Conservation (phyloP, 1,140 invertebrate genomes). For the Brachionus asplanchnoidis region DNA sequence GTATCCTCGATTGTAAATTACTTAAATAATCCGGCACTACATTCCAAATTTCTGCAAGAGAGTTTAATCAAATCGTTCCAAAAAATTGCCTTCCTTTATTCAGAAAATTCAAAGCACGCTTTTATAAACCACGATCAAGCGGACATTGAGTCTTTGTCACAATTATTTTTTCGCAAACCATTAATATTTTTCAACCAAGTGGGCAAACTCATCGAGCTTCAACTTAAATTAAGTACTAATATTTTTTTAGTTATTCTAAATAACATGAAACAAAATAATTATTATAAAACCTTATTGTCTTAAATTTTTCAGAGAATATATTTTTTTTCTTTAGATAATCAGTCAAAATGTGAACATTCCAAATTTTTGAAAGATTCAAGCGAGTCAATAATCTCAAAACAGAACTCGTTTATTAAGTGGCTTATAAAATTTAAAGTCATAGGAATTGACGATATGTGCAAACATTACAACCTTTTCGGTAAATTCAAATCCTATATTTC, state of each 20-base stretch:
- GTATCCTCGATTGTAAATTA: background rate
- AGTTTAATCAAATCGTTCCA: background rate
- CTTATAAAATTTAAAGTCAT: background rate
- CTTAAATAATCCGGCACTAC: background rate
- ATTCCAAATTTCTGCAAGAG: background rate
- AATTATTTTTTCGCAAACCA: conserved; percentile 2
- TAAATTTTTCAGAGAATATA: background rate
- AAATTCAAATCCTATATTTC: background rate
- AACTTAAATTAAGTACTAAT: background rate
- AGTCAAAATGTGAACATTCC: background rate
- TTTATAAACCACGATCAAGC: background rate
- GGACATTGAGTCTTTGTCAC: background rate
- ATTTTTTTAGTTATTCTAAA: background rate
- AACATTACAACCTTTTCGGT: background rate
- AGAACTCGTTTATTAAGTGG: conserved; percentile 19
- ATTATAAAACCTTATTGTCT: too few species aligned
- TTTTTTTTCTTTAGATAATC: background rate
- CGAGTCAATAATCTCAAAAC: background rate
- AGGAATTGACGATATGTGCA: background rate
- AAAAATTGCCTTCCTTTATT: background rate
- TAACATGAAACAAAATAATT: background rate
- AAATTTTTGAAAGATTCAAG: background rate
- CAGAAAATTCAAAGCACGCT: background rate
- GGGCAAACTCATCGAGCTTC: background rate
- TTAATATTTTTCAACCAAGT: conserved; percentile 4